Conservation (phyloP, 2,888 invertebrate genomes). For the Bellardia pandia region DNA sequence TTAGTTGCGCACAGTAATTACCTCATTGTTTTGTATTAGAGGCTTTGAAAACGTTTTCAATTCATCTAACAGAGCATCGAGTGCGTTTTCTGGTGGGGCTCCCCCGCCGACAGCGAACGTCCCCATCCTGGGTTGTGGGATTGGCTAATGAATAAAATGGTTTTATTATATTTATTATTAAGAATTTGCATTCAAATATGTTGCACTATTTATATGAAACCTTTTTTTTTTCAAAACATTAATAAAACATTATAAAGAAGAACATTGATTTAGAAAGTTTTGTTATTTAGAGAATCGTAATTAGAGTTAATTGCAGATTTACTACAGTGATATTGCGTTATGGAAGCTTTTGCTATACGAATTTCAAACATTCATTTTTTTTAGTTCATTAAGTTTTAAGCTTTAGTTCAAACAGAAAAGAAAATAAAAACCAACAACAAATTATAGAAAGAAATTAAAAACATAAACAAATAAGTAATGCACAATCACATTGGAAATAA, state of each 20-base stretch:
- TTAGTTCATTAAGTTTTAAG: slow-evolving; percentile 40
- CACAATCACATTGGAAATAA: slow-evolving; percentile 57
- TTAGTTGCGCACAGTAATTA: slow-evolving; percentile 56
- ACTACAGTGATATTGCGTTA: slow-evolving; percentile 55
- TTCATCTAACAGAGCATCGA: slow-evolving; percentile 98
- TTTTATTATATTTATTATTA: slow-evolving; percentile 38
- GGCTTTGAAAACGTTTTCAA: slow-evolving; percentile 95
- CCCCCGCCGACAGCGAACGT: slow-evolving; percentile 86
- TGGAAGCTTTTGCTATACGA: slow-evolving; percentile 53
- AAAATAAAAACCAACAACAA: slow-evolving; percentile 12
- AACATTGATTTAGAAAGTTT: slow-evolving; percentile 50
- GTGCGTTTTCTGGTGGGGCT: slow-evolving; percentile 93
- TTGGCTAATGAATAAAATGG: slow-evolving; percentile 84
- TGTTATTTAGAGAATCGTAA: slow-evolving; percentile 24
- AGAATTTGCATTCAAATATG: background rate
- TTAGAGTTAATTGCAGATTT: slow-evolving; percentile 53
- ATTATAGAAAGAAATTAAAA: slow-evolving; percentile 36
- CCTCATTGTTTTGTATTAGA: slow-evolving; percentile 82
- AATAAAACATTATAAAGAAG: slow-evolving; percentile 60
- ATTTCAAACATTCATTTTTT: slow-evolving; percentile 45
- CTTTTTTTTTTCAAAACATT: slow-evolving; percentile 41
- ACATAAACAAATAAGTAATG: slow-evolving; percentile 13
- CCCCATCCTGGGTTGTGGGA: slow-evolving; percentile 87
- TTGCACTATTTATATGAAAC: background rate
- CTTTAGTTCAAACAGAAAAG: slow-evolving; percentile 47